Percentiles rank a stretch among this genome's conserved stretches.
Evolutionary conservation across 2,797 vertebrate genomes (phyloP).

Genomic region (Mionectes olivaceus): DNA sequence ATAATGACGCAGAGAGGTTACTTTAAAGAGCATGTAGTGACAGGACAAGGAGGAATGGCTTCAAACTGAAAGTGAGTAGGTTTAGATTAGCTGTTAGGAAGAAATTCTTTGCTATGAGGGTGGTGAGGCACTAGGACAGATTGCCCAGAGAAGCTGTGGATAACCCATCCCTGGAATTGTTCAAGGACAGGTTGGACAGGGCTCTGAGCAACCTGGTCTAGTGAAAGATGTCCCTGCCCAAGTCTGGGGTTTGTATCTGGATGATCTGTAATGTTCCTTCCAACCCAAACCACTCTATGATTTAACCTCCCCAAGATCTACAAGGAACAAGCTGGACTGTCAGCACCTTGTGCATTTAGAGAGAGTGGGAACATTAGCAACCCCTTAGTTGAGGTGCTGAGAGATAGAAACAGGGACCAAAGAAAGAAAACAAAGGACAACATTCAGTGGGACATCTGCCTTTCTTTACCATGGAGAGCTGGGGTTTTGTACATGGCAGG

Average conservation of each 20-base stretch:
- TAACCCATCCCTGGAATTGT: not conserved
- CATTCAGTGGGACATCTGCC: not conserved
- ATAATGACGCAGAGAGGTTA: not conserved
- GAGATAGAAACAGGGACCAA: not conserved
- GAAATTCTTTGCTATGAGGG: not conserved
- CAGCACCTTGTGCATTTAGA: not conserved
- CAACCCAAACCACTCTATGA: not conserved
- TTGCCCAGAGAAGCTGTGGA: not conserved
- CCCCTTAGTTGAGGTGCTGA: not conserved
- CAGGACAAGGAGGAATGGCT: not conserved
- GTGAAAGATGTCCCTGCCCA: not conserved
- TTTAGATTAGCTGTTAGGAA: not conserved
- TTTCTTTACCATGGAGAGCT: not conserved
- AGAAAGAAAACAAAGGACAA: not conserved
- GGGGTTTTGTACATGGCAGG: not conserved
- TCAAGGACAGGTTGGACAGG: not conserved
- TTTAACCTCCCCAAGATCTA: not conserved
- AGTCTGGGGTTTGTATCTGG: too few species aligned
- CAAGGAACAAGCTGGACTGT: not conserved
- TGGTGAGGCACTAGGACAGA: not conserved
- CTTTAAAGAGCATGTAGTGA: not conserved
- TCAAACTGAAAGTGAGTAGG: not conserved
- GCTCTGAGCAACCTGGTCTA: not conserved
- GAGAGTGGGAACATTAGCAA: not conserved
- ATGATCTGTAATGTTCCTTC: not conserved